Percentiles rank a stretch among this genome's conserved stretches.
phyloP scores from a whole-genome alignment of 2,888 invertebrate species.

The Thumatha senex region DNA sequence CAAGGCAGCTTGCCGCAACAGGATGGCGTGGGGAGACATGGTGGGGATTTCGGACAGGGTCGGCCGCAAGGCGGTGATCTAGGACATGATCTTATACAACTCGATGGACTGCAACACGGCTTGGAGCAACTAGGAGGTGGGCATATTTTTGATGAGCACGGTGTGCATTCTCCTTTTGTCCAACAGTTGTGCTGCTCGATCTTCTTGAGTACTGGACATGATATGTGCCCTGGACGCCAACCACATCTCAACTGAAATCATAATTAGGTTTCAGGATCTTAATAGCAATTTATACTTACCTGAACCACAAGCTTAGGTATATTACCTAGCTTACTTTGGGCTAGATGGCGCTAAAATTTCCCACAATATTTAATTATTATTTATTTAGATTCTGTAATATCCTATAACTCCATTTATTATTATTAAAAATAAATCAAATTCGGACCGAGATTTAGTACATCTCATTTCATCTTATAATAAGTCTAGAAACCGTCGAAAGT shows the following conservation, averaged over 20 bases:
- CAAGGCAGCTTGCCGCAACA: conserved; percentile 48
- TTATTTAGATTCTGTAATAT: no score
- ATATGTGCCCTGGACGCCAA: conserved; percentile 78
- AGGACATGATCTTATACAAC: background rate
- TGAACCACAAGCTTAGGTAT: no score
- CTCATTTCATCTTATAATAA: no score
- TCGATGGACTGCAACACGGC: background rate
- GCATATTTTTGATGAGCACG: conserved; percentile 36
- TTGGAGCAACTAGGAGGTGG: conserved; percentile 1
- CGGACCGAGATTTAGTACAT: no score
- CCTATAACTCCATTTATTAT: no score
- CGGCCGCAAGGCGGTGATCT: background rate
- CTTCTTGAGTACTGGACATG: conserved; percentile 65
- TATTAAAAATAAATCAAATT: no score
- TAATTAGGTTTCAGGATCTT: background rate
- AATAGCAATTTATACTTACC: no score
- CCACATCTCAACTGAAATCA: conserved; percentile 67
- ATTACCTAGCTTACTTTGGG: no score
- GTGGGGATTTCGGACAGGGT: background rate
- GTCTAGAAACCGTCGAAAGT: no score
- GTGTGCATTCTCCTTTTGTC: conserved; percentile 51
- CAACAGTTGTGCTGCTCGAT: conserved; percentile 69
- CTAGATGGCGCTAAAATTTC: no score
- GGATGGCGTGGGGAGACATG: conserved; percentile 31
- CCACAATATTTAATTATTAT: no score